phyloP scores from a whole-genome alignment of 1,140 invertebrate genomes.

The Steinernema khuongi region DNA sequence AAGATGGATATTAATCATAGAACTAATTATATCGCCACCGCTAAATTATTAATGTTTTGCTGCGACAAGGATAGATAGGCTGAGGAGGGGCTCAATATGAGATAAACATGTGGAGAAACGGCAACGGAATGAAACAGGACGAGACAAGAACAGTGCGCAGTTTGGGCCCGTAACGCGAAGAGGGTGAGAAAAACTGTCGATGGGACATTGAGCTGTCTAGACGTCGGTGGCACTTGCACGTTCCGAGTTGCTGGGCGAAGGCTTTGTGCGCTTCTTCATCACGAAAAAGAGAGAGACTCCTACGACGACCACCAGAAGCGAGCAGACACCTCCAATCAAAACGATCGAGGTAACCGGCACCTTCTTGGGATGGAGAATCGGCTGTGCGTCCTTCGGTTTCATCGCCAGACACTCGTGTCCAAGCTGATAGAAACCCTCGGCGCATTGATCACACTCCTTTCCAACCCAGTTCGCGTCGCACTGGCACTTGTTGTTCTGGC shows the following conservation, averaged over 20 bases:
- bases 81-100: neutral
- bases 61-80: neutral
- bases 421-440: slow-evolving; percentile 20
- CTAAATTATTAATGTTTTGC: neutral
- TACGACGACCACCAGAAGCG: neutral
- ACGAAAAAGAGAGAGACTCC: neutral
- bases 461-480: slow-evolving; percentile 25
- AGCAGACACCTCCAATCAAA: neutral
- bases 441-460: slow-evolving; percentile 28
- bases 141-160: slow-evolving; percentile 4
- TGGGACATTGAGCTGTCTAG: neutral
- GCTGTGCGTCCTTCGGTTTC: slow-evolving; percentile 23
- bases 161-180: slow-evolving; percentile 1
- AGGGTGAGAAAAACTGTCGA: neutral
- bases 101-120: neutral
- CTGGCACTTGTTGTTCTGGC: slow-evolving; percentile 29
- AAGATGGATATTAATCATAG: neutral
- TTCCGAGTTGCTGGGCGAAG: neutral
- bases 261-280: slow-evolving; percentile 5
- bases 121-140: neutral
- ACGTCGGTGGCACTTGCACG: slow-evolving; percentile 1
- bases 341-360: slow-evolving; percentile 1
- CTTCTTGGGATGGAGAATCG: slow-evolving; percentile 21
- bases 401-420: slow-evolving; percentile 23
- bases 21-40: neutral